Evolutionary conservation across 2,888 invertebrate species (phyloP).

Genomic region (Drepana falcataria): DNA sequence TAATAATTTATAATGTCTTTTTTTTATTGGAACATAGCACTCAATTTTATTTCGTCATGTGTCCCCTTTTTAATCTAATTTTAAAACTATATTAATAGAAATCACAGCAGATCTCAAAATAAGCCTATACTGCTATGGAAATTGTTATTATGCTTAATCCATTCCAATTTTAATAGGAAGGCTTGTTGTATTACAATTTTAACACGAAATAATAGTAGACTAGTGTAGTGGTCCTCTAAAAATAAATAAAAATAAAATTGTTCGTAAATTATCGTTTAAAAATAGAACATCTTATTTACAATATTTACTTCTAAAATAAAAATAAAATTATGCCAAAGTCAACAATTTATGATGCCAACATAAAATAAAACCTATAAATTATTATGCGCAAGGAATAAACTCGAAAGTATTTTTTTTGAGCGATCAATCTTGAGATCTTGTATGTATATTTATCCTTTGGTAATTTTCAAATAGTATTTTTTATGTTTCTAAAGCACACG

Average conservation of each 20-base stretch:
- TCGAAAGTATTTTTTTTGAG: conserved; percentile 33
- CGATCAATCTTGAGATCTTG: conserved; percentile 45
- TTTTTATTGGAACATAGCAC: too few species aligned
- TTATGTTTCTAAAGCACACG: background rate
- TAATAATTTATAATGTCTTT: too few species aligned
- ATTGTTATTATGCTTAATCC: conserved; percentile 26
- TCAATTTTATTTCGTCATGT: background rate
- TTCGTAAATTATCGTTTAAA: conserved; percentile 28
- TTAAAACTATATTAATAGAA: conserved; percentile 40
- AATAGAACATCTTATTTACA: conserved; percentile 33
- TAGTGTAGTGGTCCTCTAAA: conserved; percentile 39
- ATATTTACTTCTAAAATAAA: conserved; percentile 7
- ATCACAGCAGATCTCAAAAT: conserved; percentile 63
- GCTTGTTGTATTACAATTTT: conserved; percentile 3
- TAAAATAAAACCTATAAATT: background rate
- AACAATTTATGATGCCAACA: background rate
- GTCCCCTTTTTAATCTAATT: background rate
- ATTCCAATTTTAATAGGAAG: conserved; percentile 24
- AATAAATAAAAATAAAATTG: conserved; percentile 41
- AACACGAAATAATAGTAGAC: conserved; percentile 29
- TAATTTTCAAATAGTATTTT: conserved; percentile 44
- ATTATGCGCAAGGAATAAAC: conserved; percentile 2
- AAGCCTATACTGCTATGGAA: conserved; percentile 24
- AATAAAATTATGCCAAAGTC: conserved; percentile 20
- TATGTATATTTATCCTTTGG: conserved; percentile 53